phyloP scores from a whole-genome alignment of 2,888 invertebrate species.

The Neoitamus cyanurus region DNA sequence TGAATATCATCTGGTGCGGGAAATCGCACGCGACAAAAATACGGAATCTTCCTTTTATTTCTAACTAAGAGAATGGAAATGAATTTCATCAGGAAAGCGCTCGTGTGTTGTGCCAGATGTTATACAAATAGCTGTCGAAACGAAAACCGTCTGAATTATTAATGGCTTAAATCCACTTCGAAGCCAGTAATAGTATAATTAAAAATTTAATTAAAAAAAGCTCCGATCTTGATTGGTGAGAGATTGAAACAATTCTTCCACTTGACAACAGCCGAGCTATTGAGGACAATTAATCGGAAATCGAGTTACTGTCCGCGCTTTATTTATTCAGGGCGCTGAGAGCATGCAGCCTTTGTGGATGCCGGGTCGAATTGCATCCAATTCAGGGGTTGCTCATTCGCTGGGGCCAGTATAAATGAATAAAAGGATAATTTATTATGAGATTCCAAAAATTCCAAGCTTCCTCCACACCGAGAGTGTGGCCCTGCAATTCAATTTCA shows the following conservation, averaged over 20 bases:
- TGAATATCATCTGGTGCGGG: too few relatives aligned
- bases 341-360: not conserved
- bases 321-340: constrained; percentile 15
- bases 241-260: constrained; percentile 3
- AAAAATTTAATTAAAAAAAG: constrained; percentile 39
- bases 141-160: not conserved
- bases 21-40: too few relatives aligned
- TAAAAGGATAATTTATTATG: constrained; percentile 28
- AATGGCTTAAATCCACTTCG: not conserved
- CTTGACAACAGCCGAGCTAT: constrained; percentile 13
- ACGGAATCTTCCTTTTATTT: too few relatives aligned
- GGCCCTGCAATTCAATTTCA: not conserved
- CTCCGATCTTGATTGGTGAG: constrained; percentile 21
- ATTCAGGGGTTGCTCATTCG: not conserved
- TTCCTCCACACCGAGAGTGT: not conserved
- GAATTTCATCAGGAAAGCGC: not conserved
- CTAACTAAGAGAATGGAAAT: not conserved
- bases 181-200: constrained; percentile 8
- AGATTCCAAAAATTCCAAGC: not conserved
- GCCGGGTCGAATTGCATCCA: not conserved
- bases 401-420: not conserved
- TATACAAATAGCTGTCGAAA: not conserved
- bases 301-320: constrained; percentile 19
- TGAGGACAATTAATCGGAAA: constrained; percentile 35
- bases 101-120: not conserved